These are phyloP conservation scores for Ephestia elutella DNA, from an alignment of 1,140 invertebrate genomes.

Conservation along the genomic window DNA sequence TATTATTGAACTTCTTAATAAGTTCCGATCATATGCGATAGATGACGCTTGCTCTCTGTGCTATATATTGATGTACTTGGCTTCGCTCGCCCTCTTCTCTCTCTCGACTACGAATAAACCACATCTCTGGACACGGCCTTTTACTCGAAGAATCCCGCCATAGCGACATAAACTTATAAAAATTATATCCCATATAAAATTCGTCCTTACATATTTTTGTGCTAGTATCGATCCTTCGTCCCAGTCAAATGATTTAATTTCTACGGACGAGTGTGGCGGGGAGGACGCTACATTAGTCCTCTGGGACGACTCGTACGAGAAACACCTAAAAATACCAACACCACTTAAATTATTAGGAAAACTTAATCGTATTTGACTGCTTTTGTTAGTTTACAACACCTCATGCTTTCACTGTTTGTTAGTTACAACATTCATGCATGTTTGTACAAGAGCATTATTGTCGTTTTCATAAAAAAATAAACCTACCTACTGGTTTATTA, in stretches of 20 bases:
- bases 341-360: not conserved
- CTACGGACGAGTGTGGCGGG: conserved; percentile 76
- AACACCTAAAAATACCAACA: conserved; percentile 75
- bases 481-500: not conserved
- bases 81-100: too few relatives aligned
- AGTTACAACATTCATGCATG: not conserved
- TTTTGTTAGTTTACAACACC: not conserved
- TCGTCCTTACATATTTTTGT: conserved; percentile 58
- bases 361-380: not conserved
- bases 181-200: too few relatives aligned
- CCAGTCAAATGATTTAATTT: conserved; percentile 75
- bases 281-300: conserved; percentile 76
- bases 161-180: not conserved
- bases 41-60: too few relatives aligned
- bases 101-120: too few relatives aligned
- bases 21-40: too few relatives aligned
- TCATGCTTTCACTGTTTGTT: not conserved
- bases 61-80: too few relatives aligned
- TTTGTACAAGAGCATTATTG: not conserved
- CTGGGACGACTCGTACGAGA: conserved; percentile 83
- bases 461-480: not conserved
- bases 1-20: too few relatives aligned
- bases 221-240: conserved; percentile 57
- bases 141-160: too few relatives aligned
- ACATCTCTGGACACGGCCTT: too few relatives aligned